These are phyloP conservation scores for Exocentrus adspersus DNA, from an alignment of 2,888 invertebrate genomes.

Conservation along the genomic window DNA sequence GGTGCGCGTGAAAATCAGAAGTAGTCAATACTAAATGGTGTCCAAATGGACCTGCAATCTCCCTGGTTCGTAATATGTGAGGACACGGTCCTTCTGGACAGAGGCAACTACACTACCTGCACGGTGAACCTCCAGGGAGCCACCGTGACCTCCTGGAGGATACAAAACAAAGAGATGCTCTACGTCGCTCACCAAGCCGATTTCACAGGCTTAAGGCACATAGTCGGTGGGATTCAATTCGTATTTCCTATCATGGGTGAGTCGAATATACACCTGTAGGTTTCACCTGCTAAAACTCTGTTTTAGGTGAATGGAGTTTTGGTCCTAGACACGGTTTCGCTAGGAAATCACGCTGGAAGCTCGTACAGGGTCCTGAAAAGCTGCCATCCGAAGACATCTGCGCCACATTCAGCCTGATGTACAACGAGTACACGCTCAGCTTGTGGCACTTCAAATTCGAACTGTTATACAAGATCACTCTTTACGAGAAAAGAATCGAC, in stretches of 20 bases:
- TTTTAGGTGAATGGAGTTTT: constrained; percentile 22
- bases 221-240: constrained; percentile 38
- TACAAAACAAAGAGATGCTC: constrained; percentile 41
- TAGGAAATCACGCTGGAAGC: constrained; percentile 37
- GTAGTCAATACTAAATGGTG: too few species aligned
- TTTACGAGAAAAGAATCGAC: constrained; percentile 20
- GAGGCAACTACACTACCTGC: constrained; percentile 45
- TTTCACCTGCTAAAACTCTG: too few species aligned
- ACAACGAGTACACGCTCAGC: constrained; percentile 37
- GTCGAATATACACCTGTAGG: too few species aligned
- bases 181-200: constrained; percentile 23
- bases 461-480: constrained; percentile 27
- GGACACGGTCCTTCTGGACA: background rate
- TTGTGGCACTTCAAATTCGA: constrained; percentile 43
- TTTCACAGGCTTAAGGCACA: background rate
- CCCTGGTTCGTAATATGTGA: too few species aligned
- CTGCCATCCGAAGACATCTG: constrained; percentile 36
- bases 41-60: too few species aligned
- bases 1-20: too few species aligned
- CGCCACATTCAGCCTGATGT: constrained; percentile 26
- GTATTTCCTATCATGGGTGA: constrained; percentile 38
- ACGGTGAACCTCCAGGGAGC: constrained; percentile 43
- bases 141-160: constrained; percentile 44
- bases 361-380: constrained; percentile 32
- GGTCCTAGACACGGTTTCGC: constrained; percentile 42